These are phyloP conservation scores for Gorsachius magnificus DNA, from an alignment of 2,797 vertebrate genomes.

Conservation along the genomic window DNA sequence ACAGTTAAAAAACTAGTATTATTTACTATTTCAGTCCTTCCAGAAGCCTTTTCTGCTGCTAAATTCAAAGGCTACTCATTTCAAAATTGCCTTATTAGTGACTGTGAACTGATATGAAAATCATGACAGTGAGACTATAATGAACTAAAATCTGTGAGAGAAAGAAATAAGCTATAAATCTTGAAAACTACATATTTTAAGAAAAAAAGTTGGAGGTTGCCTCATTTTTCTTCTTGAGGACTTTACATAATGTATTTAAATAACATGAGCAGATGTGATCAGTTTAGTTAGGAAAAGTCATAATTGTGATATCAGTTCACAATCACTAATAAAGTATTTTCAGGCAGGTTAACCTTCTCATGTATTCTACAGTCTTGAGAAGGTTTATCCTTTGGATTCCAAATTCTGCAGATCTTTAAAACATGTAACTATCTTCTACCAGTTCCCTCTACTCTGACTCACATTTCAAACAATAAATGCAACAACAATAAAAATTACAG, in stretches of 20 bases:
- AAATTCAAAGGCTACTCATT: not conserved
- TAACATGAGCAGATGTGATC: not conserved
- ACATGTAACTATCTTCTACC: not conserved
- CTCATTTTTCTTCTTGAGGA: not conserved
- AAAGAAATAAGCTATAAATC: not conserved
- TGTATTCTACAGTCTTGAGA: not conserved
- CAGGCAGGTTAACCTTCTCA: not conserved
- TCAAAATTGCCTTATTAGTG: not conserved
- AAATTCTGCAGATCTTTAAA: not conserved
- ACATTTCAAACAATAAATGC: not conserved
- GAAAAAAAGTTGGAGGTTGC: not conserved
- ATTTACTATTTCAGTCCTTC: not conserved
- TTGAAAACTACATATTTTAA: not conserved
- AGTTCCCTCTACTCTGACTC: not conserved
- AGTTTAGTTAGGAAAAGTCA: not conserved
- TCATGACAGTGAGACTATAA: not conserved
- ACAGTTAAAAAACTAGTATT: not conserved
- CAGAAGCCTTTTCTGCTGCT: not conserved
- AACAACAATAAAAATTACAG: not conserved
- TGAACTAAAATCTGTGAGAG: not conserved
- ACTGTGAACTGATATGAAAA: not conserved
- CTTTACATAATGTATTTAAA: not conserved
- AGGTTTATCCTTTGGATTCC: not conserved
- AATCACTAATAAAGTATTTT: not conserved
- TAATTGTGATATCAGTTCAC: not conserved